phyloP scores from a whole-genome alignment of 2,888 invertebrate species.

The Hoplodrina ambigua region DNA sequence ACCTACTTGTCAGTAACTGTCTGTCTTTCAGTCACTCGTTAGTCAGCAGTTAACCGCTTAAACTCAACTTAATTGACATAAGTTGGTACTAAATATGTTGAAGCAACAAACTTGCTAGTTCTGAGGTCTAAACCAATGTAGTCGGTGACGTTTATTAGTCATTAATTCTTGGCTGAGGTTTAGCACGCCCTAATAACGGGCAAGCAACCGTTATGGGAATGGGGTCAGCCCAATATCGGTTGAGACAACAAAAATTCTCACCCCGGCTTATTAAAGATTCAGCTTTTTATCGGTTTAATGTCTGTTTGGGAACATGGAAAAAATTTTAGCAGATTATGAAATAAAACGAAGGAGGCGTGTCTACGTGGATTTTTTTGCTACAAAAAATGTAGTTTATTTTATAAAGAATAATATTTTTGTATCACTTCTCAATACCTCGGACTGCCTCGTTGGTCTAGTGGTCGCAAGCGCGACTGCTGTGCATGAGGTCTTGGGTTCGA shows the following conservation, averaged over 20 bases:
- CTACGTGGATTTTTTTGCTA: no score
- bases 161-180: conserved; percentile 52
- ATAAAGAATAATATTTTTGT: no score
- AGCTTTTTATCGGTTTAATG: conserved; percentile 38
- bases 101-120: conserved; percentile 24
- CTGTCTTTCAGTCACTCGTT: conserved; percentile 19
- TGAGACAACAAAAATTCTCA: conserved; percentile 50
- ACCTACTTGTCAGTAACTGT: background rate
- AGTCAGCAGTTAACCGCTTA: background rate
- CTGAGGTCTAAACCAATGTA: conserved; percentile 26
- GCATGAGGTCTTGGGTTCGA: no score
- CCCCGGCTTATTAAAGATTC: conserved; percentile 30
- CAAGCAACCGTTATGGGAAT: conserved; percentile 44
- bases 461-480: no score
- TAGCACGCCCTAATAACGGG: conserved; percentile 33
- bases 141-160: conserved; percentile 47
- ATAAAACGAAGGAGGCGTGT: conserved; percentile 19
- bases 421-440: no score
- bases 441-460: no score
- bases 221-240: conserved; percentile 53
- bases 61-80: conserved; percentile 15
- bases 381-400: no score
- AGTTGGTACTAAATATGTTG: conserved; percentile 11
- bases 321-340: conserved; percentile 44
- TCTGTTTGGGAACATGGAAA: conserved; percentile 49